Base-by-base conservation (phyloP, 2,113 vertebrate species). In the Daubentonia madagascariensis region DNA sequence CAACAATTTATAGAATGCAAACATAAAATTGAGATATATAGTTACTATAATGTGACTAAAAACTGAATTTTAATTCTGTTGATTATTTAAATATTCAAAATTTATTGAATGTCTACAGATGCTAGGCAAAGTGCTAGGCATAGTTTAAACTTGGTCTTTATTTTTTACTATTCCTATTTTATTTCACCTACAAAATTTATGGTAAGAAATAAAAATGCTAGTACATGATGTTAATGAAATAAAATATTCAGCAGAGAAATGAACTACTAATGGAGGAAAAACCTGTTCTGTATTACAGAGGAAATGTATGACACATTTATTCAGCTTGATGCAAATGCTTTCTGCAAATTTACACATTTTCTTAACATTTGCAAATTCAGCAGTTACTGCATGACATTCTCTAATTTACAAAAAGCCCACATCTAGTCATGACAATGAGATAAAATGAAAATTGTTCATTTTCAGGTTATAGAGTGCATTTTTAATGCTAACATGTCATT, bases 401-500 rank as follows among this genome's bases (percentile, higher is more conserved):
- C 50, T 95, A 85, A 97, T 96, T 79, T 94, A 79, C 11, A 59
- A 70, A 96, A 97, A 70, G n/a, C n/a, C n/a, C n/a, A 1, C 90
- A 43, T 37, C 8, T 65, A 52, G 43, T 83, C 59, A 16, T 89
- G 89, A 97, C 68, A 97, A 88, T 32, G 48, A 96, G 30, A 81
- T 83, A 93, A 97, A 98, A 85, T 50, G 18, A 96, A 95, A 98
- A 94, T 52, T 92, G 45, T 12, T 68, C 70, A 30, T 63, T 80
- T 98, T 98, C 59, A 97, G 89, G 85, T 94, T 98, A 70, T 6
- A n/a, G 22, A 94, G 32, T 23, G 43, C 10, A 91, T 95, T 97
- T 98, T 98, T 96, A 96, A 97, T 92, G 86, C 80, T 98, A 98
- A 93, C 35, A 80, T 97, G 84, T 35, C 75, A 94, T 75, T 93